Conservation (phyloP, 2,113 vertebrate genomes). For the Apaloderma vittatum region DNA sequence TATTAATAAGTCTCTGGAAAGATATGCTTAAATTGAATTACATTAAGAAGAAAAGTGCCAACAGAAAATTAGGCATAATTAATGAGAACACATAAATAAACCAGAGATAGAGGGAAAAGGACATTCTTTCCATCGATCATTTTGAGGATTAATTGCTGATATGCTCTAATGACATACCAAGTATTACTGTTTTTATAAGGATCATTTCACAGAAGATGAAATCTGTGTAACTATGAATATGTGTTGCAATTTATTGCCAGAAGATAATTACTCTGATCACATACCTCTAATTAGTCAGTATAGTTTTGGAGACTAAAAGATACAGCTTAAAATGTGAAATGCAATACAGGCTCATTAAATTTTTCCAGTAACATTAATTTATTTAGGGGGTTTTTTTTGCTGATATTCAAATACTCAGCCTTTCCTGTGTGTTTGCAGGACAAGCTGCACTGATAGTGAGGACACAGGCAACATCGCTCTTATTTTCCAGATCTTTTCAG, state of each 20-base stretch:
- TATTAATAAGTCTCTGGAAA: conserved; percentile 88
- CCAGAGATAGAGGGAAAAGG: conserved; percentile 77
- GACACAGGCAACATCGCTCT: not conserved
- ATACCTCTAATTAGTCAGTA: conserved; percentile 50
- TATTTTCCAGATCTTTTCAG: conserved; percentile 44
- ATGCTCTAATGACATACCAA: conserved; percentile 62
- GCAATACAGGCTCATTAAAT: conserved; percentile 2
- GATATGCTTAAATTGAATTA: conserved; percentile 89
- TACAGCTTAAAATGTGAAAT: conserved; percentile 34
- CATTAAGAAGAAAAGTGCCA: conserved; percentile 81
- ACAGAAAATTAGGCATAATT: conserved; percentile 84
- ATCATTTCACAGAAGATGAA: conserved; percentile 50
- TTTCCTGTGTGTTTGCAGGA: not conserved
- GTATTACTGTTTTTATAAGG: conserved; percentile 81
- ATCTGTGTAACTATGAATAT: conserved; percentile 52
- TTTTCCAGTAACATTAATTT: not conserved
- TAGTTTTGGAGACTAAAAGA: conserved; percentile 53
- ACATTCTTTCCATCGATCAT: conserved; percentile 79
- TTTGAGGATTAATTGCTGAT: conserved; percentile 73
- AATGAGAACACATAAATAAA: conserved; percentile 84
- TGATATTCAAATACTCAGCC: not conserved
- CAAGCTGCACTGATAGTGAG: not conserved
- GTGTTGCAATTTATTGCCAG: conserved; percentile 49
- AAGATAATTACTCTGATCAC: conserved; percentile 24
- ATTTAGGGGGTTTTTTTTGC: not conserved